Evolutionary conservation across 2,888 invertebrate species (phyloP).

Genomic region (Mythimna lalbum): DNA sequence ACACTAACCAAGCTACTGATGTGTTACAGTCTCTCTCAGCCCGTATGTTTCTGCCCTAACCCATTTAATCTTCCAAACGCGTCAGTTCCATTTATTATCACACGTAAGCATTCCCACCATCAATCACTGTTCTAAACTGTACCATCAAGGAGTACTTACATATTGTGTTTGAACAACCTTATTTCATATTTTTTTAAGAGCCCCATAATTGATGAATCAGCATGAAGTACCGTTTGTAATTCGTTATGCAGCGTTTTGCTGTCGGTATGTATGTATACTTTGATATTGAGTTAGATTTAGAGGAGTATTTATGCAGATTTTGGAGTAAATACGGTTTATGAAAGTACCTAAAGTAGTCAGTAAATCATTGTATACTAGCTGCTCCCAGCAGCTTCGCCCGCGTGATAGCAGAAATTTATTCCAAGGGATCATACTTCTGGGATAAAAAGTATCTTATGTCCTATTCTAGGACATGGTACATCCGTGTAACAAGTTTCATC

Average conservation of each 20-base stretch:
- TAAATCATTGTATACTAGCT: too few species aligned
- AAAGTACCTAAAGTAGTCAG: too few species aligned
- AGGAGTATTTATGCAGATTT: neutral
- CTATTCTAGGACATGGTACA: too few species aligned
- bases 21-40: neutral
- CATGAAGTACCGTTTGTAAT: slow-evolving; percentile 20
- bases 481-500: too few species aligned
- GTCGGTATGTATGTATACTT: neutral
- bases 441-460: too few species aligned
- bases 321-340: too few species aligned
- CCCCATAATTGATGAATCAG: slow-evolving; percentile 52
- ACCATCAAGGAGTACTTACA: slow-evolving; percentile 9
- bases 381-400: too few species aligned
- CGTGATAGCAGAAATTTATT: too few species aligned
- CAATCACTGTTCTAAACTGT: slow-evolving; percentile 55
- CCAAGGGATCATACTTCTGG: too few species aligned
- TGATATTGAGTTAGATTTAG: slow-evolving; percentile 8
- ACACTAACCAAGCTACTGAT: neutral
- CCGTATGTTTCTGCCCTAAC: slow-evolving; percentile 34
- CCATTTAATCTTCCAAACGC: slow-evolving; percentile 41
- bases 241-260: slow-evolving; percentile 17
- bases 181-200: slow-evolving; percentile 21
- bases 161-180: slow-evolving; percentile 50
- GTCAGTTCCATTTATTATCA: slow-evolving; percentile 55
- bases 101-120: slow-evolving; percentile 52